Evolutionary conservation across 1,140 invertebrate genomes (phyloP).

Genomic region (Zaprionus ghesquierei): DNA sequence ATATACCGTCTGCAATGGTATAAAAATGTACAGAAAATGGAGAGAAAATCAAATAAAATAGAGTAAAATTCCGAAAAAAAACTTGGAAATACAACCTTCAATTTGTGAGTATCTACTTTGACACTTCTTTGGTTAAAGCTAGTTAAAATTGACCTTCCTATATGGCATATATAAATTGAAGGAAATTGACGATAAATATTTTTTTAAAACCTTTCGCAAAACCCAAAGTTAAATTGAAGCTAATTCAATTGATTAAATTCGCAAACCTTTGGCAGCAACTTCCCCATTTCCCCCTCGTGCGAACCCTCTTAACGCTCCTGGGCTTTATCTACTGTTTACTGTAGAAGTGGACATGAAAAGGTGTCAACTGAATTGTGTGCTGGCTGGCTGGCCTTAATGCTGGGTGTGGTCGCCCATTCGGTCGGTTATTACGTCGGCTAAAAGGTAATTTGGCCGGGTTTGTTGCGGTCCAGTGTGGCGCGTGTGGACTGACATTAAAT

Average conservation of each 20-base stretch:
- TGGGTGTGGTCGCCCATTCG: slow-evolving; percentile 47
- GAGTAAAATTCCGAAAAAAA: no score
- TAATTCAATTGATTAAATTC: not conserved
- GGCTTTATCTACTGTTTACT: not conserved
- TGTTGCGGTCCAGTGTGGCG: not conserved
- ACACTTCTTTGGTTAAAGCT: no score
- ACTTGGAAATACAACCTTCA: no score
- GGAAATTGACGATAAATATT: not conserved
- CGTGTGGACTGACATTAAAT: slow-evolving; percentile 55
- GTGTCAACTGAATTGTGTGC: slow-evolving; percentile 63
- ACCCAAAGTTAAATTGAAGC: not conserved
- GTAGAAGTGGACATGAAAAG: slow-evolving; percentile 23
- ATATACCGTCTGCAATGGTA: no score
- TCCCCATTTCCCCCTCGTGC: no score
- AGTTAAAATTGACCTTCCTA: not conserved
- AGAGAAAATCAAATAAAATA: no score
- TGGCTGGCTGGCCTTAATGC: slow-evolving; percentile 37
- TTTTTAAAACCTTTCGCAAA: not conserved
- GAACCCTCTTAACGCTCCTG: not conserved
- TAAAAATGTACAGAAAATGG: no score
- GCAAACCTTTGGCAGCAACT: not conserved
- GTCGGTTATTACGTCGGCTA: slow-evolving; percentile 55
- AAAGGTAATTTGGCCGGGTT: slow-evolving; percentile 20
- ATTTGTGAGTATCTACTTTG: not conserved
- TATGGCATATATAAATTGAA: not conserved